These are phyloP conservation scores for Linnaemya tessellans DNA, from an alignment of 2,888 invertebrate genomes.

Conservation along the genomic window DNA sequence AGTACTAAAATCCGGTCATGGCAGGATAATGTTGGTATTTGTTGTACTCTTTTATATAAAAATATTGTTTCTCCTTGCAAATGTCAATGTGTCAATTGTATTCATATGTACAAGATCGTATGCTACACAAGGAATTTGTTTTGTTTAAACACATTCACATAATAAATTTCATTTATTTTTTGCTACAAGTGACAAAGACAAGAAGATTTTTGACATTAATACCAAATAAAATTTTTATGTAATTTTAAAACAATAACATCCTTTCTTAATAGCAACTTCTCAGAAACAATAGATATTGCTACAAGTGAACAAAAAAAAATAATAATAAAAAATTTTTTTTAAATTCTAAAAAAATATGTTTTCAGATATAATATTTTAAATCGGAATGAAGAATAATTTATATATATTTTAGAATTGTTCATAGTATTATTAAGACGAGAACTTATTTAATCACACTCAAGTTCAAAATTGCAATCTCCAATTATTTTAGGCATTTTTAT, in stretches of 20 bases:
- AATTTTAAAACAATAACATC: constrained; percentile 50
- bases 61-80: constrained; percentile 67
- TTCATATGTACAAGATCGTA: constrained; percentile 58
- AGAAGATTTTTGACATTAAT: background rate
- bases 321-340: no score
- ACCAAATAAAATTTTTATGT: background rate
- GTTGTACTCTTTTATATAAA: constrained; percentile 14
- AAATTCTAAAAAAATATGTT: no score
- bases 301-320: background rate
- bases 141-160: background rate
- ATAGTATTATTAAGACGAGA: no score
- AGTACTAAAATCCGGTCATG: constrained; percentile 83
- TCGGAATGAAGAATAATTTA: no score
- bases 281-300: no score
- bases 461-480: no score
- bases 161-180: background rate
- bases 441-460: no score
- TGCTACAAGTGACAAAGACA: background rate
- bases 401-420: no score
- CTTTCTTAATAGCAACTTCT: background rate
- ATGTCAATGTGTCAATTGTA: constrained; percentile 82
- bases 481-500: no score
- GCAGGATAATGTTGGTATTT: constrained; percentile 71
- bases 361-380: no score
- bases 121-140: constrained; percentile 47